Base-by-base conservation (phyloP, 2,888 invertebrate species). In the Trypoxylon attenuatum region DNA sequence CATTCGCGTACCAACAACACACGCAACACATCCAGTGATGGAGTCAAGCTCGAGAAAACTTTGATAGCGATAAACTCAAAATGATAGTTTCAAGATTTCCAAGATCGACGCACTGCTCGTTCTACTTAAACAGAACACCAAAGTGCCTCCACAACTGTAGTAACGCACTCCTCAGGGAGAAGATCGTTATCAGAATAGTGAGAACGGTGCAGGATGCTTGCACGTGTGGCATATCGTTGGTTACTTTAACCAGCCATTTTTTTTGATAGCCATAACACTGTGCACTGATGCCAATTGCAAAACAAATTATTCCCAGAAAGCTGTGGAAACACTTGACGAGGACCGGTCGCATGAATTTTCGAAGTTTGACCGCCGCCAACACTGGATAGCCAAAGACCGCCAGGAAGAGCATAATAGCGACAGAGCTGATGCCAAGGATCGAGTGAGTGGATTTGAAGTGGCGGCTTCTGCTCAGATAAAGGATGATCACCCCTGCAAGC, bases 321-420 rank as follows among this genome's bases (percentile, higher is more conserved):
- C 90, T 85, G 79, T 91, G 91, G 8, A 88, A 63, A 6, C 89
- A 88, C 72, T 90, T 90, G 16, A 88, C 74, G 0, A 88, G 87
- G 15, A 89, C 88, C 27, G 89, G 89, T 58, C 87, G 88, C 60
- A 90, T 80, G 72, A 86, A 78, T 41, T 89, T 78, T 0, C 89
- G 88, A 2, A 90, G 87, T 78, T 89, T 89, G 10, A 88, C 80
- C 0, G 90, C 90, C 80, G 89, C 90, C 18, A 90, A 82, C 0
- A 90, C 88, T 5, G 89, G 77, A 57, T 90, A 83, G 2, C 91
- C 90, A 0, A 88, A 87, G 29, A 89, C 58, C 56, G 88, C 87
- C 49, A 89, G 88, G 39, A 89, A 73, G 33, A 88, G 42, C 19
- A 89, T 82, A 58, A 90, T 88, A n/a, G 82, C 84, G 33, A 90